Evolutionary conservation across 2,113 vertebrate species (phyloP).

Genomic region (Hylia prasina): DNA sequence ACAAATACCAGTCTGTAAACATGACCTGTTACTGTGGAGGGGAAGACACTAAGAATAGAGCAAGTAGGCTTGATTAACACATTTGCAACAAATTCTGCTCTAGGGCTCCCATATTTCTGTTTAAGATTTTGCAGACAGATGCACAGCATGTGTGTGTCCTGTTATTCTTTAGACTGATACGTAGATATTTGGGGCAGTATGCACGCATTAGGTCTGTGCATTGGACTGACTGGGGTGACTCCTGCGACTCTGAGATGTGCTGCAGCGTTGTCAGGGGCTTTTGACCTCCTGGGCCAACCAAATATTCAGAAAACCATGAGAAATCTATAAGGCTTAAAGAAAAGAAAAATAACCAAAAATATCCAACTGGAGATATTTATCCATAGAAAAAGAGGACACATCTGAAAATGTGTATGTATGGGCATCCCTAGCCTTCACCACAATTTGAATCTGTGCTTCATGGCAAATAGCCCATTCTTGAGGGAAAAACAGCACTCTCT

Average conservation of each 20-base stretch:
- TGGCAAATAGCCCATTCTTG: conserved; percentile 1
- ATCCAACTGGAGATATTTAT: background rate
- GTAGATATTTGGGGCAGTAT: background rate
- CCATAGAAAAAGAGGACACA: background rate
- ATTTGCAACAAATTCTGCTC: background rate
- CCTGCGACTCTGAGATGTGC: background rate
- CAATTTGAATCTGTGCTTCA: background rate
- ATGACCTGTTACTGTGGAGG: background rate
- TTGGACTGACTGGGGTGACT: background rate
- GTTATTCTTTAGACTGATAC: background rate
- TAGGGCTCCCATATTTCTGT: background rate
- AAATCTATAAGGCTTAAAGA: background rate
- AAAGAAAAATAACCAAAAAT: background rate
- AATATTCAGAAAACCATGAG: background rate
- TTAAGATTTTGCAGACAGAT: background rate
- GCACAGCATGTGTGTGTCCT: background rate
- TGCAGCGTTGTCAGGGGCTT: background rate
- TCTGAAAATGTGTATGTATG: conserved; percentile 9
- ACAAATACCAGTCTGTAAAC: background rate
- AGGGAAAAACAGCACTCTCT: background rate
- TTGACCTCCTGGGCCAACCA: background rate
- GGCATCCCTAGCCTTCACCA: background rate
- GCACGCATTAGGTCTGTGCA: background rate
- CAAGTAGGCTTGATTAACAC: background rate
- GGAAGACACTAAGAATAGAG: background rate